These are phyloP conservation scores for Endotricha flammealis DNA, from an alignment of 2,888 invertebrate genomes.

Conservation along the genomic window DNA sequence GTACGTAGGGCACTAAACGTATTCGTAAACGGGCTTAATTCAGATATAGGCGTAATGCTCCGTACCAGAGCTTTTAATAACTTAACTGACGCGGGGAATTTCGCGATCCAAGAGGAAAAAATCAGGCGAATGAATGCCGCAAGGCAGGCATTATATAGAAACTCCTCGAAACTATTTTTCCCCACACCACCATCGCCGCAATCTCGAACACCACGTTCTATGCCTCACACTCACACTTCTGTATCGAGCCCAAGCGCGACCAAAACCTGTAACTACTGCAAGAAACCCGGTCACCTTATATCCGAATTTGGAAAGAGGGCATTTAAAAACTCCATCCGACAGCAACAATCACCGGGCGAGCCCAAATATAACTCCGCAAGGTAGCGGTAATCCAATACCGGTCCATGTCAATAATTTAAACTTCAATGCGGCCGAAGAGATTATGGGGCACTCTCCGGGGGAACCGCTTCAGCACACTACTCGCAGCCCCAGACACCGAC, in stretches of 20 bases:
- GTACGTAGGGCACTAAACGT: slow-evolving; percentile 20
- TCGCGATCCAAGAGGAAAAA: slow-evolving; percentile 27
- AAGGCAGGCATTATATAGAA: slow-evolving; percentile 11
- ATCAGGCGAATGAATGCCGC: slow-evolving; percentile 20
- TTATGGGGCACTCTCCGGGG: slow-evolving; percentile 8
- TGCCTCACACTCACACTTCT: too few relatives aligned
- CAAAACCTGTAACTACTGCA: slow-evolving; percentile 9
- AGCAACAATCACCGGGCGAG: neutral
- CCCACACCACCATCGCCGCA: neutral
- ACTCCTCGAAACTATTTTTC: neutral
- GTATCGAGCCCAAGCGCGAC: neutral
- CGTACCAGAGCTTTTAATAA: slow-evolving; percentile 18
- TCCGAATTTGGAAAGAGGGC: slow-evolving; percentile 12
- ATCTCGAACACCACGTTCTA: neutral
- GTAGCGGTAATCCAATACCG: neutral
- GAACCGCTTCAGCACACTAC: slow-evolving; percentile 10
- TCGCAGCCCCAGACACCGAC: slow-evolving; percentile 6
- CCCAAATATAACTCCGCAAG: neutral
- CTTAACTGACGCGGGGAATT: slow-evolving; percentile 21
- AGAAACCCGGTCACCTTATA: slow-evolving; percentile 13
- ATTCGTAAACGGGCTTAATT: slow-evolving; percentile 26
- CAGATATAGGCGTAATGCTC: slow-evolving; percentile 25
- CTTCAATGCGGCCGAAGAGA: slow-evolving; percentile 12
- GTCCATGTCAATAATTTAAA: slow-evolving; percentile 14
- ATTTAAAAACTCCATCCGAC: slow-evolving; percentile 8